Percentiles rank a stretch among this genome's conserved stretches.
phyloP scores from a whole-genome alignment of 2,888 invertebrate genomes.

The Mellilla xanthometata region DNA sequence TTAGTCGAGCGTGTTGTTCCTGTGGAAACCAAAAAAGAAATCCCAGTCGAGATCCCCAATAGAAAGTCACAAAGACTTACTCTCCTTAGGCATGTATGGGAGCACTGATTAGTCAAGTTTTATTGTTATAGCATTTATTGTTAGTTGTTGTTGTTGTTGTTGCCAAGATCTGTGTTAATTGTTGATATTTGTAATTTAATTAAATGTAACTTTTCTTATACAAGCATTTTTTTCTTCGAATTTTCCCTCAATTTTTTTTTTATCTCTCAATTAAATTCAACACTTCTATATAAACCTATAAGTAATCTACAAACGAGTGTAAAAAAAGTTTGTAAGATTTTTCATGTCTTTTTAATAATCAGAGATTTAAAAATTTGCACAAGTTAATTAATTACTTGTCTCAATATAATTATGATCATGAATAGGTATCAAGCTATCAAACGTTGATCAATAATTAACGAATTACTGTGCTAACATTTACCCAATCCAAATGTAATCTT shows the following conservation, averaged over 20 bases:
- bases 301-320: no score
- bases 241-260: no score
- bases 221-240: not conserved
- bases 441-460: not conserved
- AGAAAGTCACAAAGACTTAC: conserved; percentile 44
- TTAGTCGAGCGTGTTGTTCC: conserved; percentile 40
- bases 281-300: no score
- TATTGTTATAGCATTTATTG: conserved; percentile 31
- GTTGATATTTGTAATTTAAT: conserved; percentile 30
- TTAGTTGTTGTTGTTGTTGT: conserved; percentile 27
- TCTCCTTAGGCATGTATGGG: conserved; percentile 54
- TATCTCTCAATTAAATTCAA: no score
- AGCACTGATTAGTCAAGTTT: conserved; percentile 41
- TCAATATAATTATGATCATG: no score
- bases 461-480: conserved; percentile 1
- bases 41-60: conserved; percentile 37
- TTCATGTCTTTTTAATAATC: no score
- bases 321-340: no score
- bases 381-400: no score
- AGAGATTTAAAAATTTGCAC: no score
- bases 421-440: not conserved
- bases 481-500: not conserved
- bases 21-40: conserved; percentile 40
- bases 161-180: conserved; percentile 26
- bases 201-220: conserved; percentile 19